Evolutionary conservation across 2,113 vertebrate genomes (phyloP).

Genomic region (Phrynosoma platyrhinos): DNA sequence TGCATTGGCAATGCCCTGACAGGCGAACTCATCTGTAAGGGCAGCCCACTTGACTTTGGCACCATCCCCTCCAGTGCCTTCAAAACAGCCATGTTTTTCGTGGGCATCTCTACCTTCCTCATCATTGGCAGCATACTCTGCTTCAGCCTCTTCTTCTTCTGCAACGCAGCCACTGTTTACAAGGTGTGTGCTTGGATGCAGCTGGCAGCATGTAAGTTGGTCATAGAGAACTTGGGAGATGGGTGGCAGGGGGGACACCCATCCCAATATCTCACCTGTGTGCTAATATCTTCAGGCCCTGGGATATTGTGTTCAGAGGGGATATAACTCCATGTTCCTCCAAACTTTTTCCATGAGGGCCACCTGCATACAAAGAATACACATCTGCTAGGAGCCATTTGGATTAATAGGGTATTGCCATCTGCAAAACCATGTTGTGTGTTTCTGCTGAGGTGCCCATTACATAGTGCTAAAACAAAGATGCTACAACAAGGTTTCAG

Average conservation of each 20-base stretch:
- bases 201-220: slow-evolving; percentile 90
- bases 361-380: background rate
- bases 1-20: slow-evolving; percentile 96
- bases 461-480: background rate
- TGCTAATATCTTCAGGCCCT: background rate
- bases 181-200: slow-evolving; percentile 99
- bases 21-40: slow-evolving; percentile 95
- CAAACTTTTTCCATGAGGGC: background rate
- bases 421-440: background rate
- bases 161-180: slow-evolving; percentile 94
- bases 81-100: slow-evolving; percentile 98
- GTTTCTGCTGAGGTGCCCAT: background rate
- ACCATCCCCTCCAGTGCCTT: slow-evolving; percentile 97
- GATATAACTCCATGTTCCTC: background rate
- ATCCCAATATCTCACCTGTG: background rate
- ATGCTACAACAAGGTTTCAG: too few relatives aligned
- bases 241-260: background rate
- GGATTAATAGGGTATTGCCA: background rate
- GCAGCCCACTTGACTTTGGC: slow-evolving; percentile 92
- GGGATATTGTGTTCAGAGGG: too few relatives aligned
- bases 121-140: slow-evolving; percentile 93
- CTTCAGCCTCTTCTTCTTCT: slow-evolving; percentile 97
- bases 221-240: background rate
- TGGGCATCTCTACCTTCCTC: slow-evolving; percentile 93
- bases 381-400: background rate